phyloP scores from a whole-genome alignment of 2,113 vertebrate species.

The Lophotis ruficrista region DNA sequence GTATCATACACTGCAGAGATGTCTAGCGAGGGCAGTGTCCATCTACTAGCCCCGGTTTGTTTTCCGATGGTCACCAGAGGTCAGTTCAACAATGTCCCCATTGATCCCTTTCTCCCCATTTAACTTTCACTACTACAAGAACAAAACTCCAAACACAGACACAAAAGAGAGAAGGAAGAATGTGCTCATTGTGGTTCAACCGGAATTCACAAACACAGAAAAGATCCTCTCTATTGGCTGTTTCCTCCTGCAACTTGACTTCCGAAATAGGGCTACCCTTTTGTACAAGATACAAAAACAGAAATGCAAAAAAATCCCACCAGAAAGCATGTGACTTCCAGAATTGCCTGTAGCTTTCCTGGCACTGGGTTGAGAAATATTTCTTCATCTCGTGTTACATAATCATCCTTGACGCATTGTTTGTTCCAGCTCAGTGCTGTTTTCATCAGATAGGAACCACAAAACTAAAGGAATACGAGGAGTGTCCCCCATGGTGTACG shows the following conservation, averaged over 20 bases:
- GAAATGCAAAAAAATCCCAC: slow-evolving; percentile 47
- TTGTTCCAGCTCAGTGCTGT: slow-evolving; percentile 66
- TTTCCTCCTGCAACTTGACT: slow-evolving; percentile 54
- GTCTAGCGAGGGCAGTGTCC: background rate
- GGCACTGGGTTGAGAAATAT: slow-evolving; percentile 78
- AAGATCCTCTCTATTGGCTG: slow-evolving; percentile 26
- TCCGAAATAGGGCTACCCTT: slow-evolving; percentile 46
- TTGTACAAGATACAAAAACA: slow-evolving; percentile 31
- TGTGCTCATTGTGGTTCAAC: slow-evolving; percentile 54
- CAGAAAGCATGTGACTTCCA: slow-evolving; percentile 71
- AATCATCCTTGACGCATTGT: slow-evolving; percentile 70
- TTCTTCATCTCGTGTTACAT: slow-evolving; percentile 74
- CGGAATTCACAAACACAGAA: slow-evolving; percentile 57
- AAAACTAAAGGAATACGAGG: slow-evolving; percentile 47
- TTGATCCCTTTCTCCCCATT: slow-evolving; percentile 1
- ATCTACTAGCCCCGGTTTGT: background rate
- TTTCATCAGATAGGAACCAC: slow-evolving; percentile 66
- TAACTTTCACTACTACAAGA: slow-evolving; percentile 57
- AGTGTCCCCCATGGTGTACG: background rate
- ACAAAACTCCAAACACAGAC: slow-evolving; percentile 45
- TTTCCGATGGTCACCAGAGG: slow-evolving; percentile 43
- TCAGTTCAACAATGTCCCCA: slow-evolving; percentile 33
- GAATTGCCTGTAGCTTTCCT: slow-evolving; percentile 68
- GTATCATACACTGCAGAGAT: background rate
- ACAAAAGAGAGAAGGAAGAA: slow-evolving; percentile 56